A percentile compares a stretch with the other conserved stretches of the same genome.
These are phyloP conservation scores for Nothobranchius furzeri DNA, from an alignment of 2,113 vertebrate genomes.

Conservation along the genomic window DNA sequence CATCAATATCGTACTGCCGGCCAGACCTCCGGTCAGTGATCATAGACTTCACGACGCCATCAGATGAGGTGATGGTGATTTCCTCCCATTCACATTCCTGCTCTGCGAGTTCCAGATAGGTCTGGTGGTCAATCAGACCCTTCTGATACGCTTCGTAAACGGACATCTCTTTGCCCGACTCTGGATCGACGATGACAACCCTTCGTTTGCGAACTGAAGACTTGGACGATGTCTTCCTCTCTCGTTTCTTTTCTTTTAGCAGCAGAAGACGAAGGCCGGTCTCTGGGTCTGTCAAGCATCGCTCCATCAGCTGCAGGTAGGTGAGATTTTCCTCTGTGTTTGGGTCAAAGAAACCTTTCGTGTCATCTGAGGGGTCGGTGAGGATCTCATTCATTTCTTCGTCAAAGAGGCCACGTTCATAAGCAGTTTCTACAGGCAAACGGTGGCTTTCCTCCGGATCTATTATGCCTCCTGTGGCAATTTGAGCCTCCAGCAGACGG, in stretches of 20 bases:
- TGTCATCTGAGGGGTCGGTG: conserved; percentile 92
- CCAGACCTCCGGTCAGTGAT: conserved; percentile 95
- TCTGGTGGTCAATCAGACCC: conserved; percentile 97
- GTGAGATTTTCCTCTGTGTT: conserved; percentile 98
- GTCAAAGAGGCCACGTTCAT: conserved; percentile 93
- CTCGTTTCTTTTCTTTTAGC: conserved; percentile 93
- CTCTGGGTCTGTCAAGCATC: conserved; percentile 88
- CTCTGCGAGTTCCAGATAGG: conserved; percentile 92
- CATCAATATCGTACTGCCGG: conserved; percentile 96
- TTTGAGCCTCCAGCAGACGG: conserved; percentile 87
- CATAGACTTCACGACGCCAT: conserved; percentile 94
- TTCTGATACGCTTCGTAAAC: conserved; percentile 97
- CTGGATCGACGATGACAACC: conserved; percentile 95
- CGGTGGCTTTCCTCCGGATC: conserved; percentile 95
- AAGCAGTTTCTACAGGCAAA: conserved; percentile 91
- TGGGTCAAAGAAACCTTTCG: conserved; percentile 98
- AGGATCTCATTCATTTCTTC: conserved; percentile 97
- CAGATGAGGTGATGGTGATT: conserved; percentile 93
- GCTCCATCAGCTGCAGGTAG: conserved; percentile 94
- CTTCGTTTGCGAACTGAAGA: conserved; percentile 96
- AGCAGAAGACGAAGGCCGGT: conserved; percentile 89
- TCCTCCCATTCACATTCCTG: conserved; percentile 99
- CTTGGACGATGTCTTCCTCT: conserved; percentile 96
- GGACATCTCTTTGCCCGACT: conserved; percentile 97
- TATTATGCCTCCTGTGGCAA: conserved; percentile 95